Conservation (phyloP, 1,140 invertebrate species). For the Bactericera cockerelli region DNA sequence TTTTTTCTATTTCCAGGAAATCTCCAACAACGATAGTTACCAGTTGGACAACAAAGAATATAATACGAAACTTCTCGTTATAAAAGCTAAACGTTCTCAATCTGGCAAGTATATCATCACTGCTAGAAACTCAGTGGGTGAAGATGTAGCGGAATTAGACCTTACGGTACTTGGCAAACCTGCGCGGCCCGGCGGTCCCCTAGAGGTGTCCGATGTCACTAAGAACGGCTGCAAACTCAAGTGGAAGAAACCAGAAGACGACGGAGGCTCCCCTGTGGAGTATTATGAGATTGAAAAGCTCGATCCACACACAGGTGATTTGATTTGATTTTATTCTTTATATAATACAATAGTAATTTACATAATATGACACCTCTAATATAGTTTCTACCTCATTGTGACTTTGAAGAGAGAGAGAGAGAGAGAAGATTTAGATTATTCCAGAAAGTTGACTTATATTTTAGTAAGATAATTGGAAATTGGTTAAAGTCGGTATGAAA, state of each 20-base stretch:
- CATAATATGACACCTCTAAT: too few species aligned
- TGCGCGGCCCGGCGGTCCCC: constrained; percentile 63
- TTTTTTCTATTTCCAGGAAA: constrained; percentile 30
- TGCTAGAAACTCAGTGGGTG: constrained; percentile 84
- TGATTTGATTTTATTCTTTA: too few species aligned
- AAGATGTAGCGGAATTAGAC: constrained; percentile 82
- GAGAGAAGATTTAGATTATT: too few species aligned
- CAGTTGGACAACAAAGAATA: constrained; percentile 75
- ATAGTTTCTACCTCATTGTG: too few species aligned
- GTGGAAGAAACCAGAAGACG: constrained; percentile 87
- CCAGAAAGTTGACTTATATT: too few species aligned
- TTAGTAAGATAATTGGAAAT: too few species aligned
- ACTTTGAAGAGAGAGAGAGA: too few species aligned
- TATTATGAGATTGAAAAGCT: constrained; percentile 97
- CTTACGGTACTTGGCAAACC: constrained; percentile 75
- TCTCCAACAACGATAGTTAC: constrained; percentile 45
- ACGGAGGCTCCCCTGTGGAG: constrained; percentile 79
- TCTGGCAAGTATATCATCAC: constrained; percentile 84
- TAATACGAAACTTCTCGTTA: constrained; percentile 76
- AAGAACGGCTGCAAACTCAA: constrained; percentile 87
- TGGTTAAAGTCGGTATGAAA: too few species aligned
- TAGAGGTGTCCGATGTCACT: constrained; percentile 76
- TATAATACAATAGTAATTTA: too few species aligned
- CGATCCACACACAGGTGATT: constrained; percentile 77
- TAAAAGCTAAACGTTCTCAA: constrained; percentile 61